phyloP scores from a whole-genome alignment of 1,140 invertebrate genomes.

The Popillia japonica region DNA sequence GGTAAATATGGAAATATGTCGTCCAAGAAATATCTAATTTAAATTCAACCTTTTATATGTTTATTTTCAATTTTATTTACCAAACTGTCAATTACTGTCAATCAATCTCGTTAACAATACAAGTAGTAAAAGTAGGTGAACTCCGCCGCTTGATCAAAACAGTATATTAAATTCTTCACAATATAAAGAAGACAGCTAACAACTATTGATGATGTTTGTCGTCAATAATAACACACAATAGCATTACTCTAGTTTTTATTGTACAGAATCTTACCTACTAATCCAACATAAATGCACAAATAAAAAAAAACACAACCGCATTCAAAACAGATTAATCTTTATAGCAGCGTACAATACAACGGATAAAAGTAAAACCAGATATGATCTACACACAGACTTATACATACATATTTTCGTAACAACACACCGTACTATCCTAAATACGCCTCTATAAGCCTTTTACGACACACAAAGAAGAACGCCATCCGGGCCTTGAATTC shows the following conservation, averaged over 20 bases:
- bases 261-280: background rate
- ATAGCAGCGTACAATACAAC: background rate
- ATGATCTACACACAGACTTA: background rate
- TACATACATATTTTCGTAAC: constrained; percentile 2
- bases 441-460: background rate
- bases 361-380: background rate
- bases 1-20: too few relatives aligned
- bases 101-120: background rate
- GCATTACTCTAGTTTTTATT: background rate
- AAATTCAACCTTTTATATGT: background rate
- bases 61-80: too few relatives aligned
- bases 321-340: background rate
- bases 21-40: too few relatives aligned
- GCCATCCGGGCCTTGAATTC: background rate
- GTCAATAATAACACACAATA: background rate
- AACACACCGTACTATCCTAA: background rate
- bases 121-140: background rate
- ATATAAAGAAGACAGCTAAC: background rate
- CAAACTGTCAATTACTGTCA: background rate
- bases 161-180: background rate
- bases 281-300: background rate
- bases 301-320: background rate
- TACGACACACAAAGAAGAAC: background rate
- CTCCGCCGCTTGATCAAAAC: background rate
- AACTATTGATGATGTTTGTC: background rate